phyloP scores from a whole-genome alignment of 2,888 invertebrate genomes.

The Trachelus troglodyta region DNA sequence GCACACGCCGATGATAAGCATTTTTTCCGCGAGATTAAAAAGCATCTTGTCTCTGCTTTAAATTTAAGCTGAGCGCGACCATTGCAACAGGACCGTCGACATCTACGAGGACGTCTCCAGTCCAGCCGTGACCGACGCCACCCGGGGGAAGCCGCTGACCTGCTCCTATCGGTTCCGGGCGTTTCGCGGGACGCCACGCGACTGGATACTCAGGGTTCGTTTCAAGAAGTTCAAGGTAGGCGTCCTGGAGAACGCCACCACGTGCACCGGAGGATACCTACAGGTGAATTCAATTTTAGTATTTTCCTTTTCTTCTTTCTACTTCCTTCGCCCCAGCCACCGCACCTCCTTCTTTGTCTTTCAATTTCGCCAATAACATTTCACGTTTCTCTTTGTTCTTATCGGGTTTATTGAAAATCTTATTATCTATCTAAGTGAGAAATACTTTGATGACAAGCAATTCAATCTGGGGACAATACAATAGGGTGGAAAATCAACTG shows the following conservation, averaged over 20 bases:
- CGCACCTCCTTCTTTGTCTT: background rate
- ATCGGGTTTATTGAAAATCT: background rate
- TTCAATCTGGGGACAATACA: background rate
- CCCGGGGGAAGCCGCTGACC: conserved; percentile 86
- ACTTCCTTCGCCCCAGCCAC: too few relatives aligned
- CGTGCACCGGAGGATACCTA: conserved; percentile 88
- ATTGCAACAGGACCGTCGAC: conserved; percentile 94
- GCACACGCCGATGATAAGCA: too few relatives aligned
- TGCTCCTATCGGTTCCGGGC: conserved; percentile 93
- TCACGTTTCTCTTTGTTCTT: background rate
- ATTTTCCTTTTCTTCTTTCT: background rate
- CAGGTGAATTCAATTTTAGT: conserved; percentile 72
- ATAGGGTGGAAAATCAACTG: background rate
- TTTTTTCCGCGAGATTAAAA: background rate
- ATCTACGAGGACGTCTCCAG: conserved; percentile 93
- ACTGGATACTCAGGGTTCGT: conserved; percentile 89
- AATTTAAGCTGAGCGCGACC: conserved; percentile 76
- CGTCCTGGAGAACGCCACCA: conserved; percentile 85
- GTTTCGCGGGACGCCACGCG: conserved; percentile 86
- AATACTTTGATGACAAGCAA: background rate
- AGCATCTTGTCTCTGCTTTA: background rate
- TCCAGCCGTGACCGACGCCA: conserved; percentile 85
- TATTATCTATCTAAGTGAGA: background rate
- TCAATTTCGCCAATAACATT: background rate
- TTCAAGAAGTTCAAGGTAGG: conserved; percentile 96